A percentile compares a stretch with the other conserved stretches of the same genome.
These are phyloP conservation scores for Mola mola DNA, from an alignment of 2,113 vertebrate genomes.

Conservation along the genomic window DNA sequence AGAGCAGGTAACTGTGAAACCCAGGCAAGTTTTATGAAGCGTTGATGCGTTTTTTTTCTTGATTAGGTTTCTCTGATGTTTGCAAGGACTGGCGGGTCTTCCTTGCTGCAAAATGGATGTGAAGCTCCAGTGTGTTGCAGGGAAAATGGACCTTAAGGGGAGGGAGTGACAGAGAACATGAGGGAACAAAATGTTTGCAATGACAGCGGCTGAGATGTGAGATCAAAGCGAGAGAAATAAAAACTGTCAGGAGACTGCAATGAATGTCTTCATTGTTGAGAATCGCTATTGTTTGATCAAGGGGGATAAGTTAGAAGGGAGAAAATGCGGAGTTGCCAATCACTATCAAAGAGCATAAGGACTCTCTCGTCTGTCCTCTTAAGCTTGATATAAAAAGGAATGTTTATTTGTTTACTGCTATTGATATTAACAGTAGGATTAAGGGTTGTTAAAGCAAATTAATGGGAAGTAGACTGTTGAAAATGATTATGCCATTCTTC, in stretches of 20 bases:
- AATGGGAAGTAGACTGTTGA: too few relatives aligned
- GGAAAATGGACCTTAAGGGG: conserved; percentile 47
- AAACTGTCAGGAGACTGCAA: conserved; percentile 50
- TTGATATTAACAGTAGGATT: background rate
- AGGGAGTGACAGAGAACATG: background rate
- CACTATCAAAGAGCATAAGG: conserved; percentile 31
- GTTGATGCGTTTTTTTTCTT: background rate
- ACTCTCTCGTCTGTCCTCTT: conserved; percentile 25
- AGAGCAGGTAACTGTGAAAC: background rate
- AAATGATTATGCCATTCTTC: too few relatives aligned
- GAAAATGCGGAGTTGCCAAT: conserved; percentile 51
- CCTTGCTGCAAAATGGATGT: conserved; percentile 29
- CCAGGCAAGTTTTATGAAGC: conserved; percentile 22
- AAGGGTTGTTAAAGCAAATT: background rate
- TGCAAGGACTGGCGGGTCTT: background rate
- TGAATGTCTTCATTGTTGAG: conserved; percentile 58
- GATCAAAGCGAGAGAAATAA: conserved; percentile 70
- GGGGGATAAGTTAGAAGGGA: conserved; percentile 38
- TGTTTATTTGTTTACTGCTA: conserved; percentile 12
- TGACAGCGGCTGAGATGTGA: conserved; percentile 32
- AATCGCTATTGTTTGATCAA: conserved; percentile 66
- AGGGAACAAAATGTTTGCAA: conserved; percentile 45
- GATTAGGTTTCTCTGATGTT: conserved; percentile 15
- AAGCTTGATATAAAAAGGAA: conserved; percentile 19
- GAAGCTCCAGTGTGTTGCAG: conserved; percentile 56